Evolutionary conservation across 2,113 vertebrate genomes (phyloP), one percentile per base, ranked within the genome.

Genomic region (Sitta europaea): DNA sequence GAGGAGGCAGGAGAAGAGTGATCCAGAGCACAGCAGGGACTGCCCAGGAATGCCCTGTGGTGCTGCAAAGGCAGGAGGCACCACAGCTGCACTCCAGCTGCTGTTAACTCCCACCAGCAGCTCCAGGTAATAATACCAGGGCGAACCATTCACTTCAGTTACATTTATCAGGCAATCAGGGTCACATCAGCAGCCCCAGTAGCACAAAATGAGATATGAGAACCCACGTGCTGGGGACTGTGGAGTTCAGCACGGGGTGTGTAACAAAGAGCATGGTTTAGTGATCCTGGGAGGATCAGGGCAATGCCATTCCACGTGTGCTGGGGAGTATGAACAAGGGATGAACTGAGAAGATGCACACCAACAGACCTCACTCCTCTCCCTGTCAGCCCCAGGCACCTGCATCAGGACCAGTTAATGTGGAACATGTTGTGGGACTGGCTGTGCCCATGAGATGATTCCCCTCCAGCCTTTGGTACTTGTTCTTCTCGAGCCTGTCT

Each of bases 101-200:
- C 92, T 53, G 14, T 43, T 59, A 74, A 45, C 43, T 57, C 62
- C 53, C 31, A n/a, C 66, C 81, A 95, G 43, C 61, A 51, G 84
- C 91, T 96, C 84, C 61, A 51, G 58, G 72, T 70, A 67, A 76
- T 43, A 78, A 57, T 4, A 7, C 36, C 38, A 85, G 85, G 31
- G 73, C 53, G 81, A 97, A 90, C 66, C 92, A 40, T 76, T 78
- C 66, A 43, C 85, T 82, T 92, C 95, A 81, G 27, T 82, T 92
- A 65, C 33, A 48, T 94, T 95, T 72, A 80, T 90, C 92, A 96
- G 79, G 83, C 55, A 95, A 58, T 94, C 87, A 85, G 87, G 88
- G 70, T 33, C 73, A 92, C 70, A 68, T 33, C 72, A 38, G 63
- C 82, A 66, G 88, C 7, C 38, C 83, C 4, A 48, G 54, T 35